Evolutionary conservation across 1,140 invertebrate genomes (phyloP), one percentile per base, ranked within the genome.

Genomic region (Parasteatoda tepidariorum): DNA sequence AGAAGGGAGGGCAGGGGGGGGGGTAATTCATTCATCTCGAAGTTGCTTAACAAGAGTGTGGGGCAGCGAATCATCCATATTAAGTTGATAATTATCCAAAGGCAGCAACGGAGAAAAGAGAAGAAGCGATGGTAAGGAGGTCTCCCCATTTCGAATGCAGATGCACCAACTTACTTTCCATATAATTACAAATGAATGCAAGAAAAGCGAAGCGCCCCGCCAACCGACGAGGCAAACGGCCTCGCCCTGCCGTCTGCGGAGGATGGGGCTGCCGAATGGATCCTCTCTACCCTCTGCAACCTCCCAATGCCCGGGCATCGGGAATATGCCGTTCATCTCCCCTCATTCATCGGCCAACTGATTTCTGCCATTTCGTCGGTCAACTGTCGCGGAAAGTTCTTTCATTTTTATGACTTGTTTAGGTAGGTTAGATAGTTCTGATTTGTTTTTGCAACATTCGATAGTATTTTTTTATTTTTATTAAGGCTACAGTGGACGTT

Each of bases 111-210:
- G 28, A 57, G 75, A n/a, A 31, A 34, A 34, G 30, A 3, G 54
- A 54, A 30, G n/a, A 48, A 18, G 18, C 9, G 38, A 48, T 9
- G 38, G 9, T 28, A 30, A 41, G 30, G 18, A 30, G 57, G 57
- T 61, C 75, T 67, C 75, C 64, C 75, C 64, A 79, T 79, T 79
- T 79, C 76, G 76, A 68, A 79, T 79, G 76, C 75, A 68, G 76
- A 81, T 81, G 76, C 76, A 70, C 48, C 78, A 61, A 82, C 78
- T 82, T 82, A 82, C 78, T 82, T 82, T 82, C 78, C 78, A 82
- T 82, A 82, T 82, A 82, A 82, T 82, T 82, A 82, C 78, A 70
- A 82, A 70, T 62, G 78, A 82, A 82, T 82, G 78, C 78, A 62
- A 78, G 75, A 78, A 78, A 78, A 78, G 75, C 74, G 55, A 31